A percentile compares a stretch with the other conserved stretches of the same genome.
These are phyloP conservation scores for Tanypteryx hageni DNA, from an alignment of 2,888 invertebrate genomes.

Conservation along the genomic window DNA sequence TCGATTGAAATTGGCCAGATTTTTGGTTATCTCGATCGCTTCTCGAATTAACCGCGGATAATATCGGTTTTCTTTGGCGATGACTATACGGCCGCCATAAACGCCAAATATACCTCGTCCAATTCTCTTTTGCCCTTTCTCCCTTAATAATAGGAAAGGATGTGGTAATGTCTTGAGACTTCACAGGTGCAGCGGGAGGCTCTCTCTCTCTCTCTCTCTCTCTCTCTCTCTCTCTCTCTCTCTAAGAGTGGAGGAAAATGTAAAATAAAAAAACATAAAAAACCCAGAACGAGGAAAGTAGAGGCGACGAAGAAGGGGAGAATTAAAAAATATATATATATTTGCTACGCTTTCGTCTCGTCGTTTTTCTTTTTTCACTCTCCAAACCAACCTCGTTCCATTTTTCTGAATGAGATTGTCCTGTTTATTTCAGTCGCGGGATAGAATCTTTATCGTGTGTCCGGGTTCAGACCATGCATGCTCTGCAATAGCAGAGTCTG, in stretches of 20 bases:
- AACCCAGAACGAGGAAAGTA: neutral
- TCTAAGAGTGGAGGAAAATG: neutral
- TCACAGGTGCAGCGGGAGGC: slow-evolving; percentile 6
- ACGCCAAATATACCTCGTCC: slow-evolving; percentile 12
- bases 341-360: neutral
- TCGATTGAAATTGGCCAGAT: too few relatives aligned
- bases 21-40: too few relatives aligned
- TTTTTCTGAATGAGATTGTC: slow-evolving; percentile 26
- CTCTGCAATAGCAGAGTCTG: too few relatives aligned
- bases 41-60: too few relatives aligned
- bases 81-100: slow-evolving; percentile 17
- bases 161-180: slow-evolving; percentile 15
- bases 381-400: neutral
- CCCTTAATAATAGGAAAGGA: slow-evolving; percentile 7
- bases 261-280: neutral
- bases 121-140: slow-evolving; percentile 7
- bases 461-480: too few relatives aligned
- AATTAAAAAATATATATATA: neutral
- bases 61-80: too few relatives aligned
- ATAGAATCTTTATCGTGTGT: too few relatives aligned
- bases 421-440: neutral
- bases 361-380: neutral
- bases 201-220: too few relatives aligned
- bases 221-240: too few relatives aligned
- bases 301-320: neutral